Percentiles rank a stretch among this genome's conserved stretches.
Evolutionary conservation across 2,113 vertebrate species (phyloP).

Genomic region (Aspiorhynchus laticeps): DNA sequence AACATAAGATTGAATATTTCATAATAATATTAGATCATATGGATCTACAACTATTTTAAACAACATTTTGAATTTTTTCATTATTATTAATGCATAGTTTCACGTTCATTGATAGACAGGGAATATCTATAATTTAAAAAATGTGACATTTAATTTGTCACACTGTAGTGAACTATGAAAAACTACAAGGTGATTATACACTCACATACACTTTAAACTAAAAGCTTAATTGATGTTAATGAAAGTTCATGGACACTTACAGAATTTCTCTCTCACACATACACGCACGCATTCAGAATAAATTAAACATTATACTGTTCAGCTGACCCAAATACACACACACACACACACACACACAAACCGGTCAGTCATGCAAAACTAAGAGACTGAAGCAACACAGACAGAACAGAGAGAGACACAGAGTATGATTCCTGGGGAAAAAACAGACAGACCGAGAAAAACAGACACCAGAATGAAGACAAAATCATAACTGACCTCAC

Average conservation of each 20-base stretch:
- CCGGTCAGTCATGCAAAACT: conserved; percentile 64
- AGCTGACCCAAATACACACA: conserved; percentile 51
- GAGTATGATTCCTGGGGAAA: neutral
- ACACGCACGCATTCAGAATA: conserved; percentile 24
- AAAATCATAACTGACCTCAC: neutral
- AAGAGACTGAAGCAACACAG: conserved; percentile 71
- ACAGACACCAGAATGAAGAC: conserved; percentile 1
- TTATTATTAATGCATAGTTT: neutral
- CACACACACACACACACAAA: conserved; percentile 1
- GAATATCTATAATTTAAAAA: neutral
- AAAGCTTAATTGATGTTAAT: neutral
- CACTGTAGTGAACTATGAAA: neutral
- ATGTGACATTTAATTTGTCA: neutral
- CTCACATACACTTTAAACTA: neutral
- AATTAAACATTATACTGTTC: neutral
- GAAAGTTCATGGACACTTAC: neutral
- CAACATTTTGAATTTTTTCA: neutral
- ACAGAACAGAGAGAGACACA: conserved; percentile 54
- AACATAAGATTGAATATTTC: neutral
- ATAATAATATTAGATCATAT: neutral
- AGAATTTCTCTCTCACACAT: conserved; percentile 36
- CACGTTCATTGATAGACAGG: neutral
- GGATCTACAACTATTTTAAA: neutral
- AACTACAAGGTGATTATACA: neutral
- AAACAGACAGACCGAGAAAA: neutral